Evolutionary conservation across 2,113 vertebrate genomes (phyloP).

Genomic region (Xenopus borealis): DNA sequence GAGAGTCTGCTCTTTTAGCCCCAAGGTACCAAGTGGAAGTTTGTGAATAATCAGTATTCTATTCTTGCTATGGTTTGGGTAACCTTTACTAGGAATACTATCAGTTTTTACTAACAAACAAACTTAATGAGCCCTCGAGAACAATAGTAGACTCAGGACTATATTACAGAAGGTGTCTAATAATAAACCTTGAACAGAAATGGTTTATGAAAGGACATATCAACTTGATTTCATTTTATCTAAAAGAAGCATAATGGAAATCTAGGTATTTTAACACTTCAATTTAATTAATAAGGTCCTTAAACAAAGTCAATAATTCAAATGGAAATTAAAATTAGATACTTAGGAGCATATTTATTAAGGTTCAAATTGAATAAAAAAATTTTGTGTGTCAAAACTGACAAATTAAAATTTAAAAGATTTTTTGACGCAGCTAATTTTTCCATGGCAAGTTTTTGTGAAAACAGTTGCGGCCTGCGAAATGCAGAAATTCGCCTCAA

Average conservation of each 20-base stretch:
- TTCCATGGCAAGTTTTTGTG: too few species aligned
- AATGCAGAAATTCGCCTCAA: too few species aligned
- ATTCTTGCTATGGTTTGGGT: constrained; percentile 16
- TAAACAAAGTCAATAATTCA: too few species aligned
- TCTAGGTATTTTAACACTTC: too few species aligned
- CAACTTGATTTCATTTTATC: background rate
- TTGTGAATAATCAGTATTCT: constrained; percentile 9
- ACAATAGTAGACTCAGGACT: background rate
- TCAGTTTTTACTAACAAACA: constrained; percentile 6
- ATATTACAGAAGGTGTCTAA: background rate
- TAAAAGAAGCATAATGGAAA: background rate
- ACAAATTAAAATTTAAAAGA: too few species aligned
- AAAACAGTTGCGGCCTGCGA: too few species aligned
- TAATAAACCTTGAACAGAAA: background rate
- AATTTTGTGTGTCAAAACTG: too few species aligned
- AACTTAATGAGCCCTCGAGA: background rate
- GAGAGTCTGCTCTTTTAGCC: constrained; percentile 24
- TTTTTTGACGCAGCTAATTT: too few species aligned
- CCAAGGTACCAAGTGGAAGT: constrained; percentile 20
- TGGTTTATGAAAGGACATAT: background rate
- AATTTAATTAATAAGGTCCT: too few species aligned
- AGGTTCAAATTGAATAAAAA: too few species aligned
- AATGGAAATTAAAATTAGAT: too few species aligned
- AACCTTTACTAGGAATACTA: constrained; percentile 17
- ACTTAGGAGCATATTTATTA: too few species aligned